These are phyloP conservation scores for Alloplasta piceator DNA, from an alignment of 2,888 invertebrate species.

Conservation along the genomic window DNA sequence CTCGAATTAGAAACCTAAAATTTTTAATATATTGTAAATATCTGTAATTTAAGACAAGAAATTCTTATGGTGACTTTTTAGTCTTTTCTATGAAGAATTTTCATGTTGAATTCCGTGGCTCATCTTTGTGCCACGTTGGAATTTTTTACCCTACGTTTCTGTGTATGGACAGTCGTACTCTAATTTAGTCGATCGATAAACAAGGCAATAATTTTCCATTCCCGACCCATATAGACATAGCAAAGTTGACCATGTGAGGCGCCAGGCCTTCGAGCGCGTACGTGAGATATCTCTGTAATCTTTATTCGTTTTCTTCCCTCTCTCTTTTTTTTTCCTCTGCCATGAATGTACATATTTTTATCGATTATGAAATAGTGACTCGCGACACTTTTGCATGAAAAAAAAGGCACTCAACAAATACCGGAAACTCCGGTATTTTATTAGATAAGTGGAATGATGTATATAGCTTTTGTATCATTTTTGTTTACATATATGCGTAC, in stretches of 20 bases:
- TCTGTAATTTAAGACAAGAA: too few relatives aligned
- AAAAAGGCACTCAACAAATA: background rate
- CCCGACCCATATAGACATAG: background rate
- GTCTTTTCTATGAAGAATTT: too few relatives aligned
- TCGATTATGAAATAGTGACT: background rate
- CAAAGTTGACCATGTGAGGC: background rate
- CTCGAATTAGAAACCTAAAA: too few relatives aligned
- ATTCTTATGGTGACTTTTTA: too few relatives aligned
- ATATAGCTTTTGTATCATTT: background rate
- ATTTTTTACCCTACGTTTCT: background rate
- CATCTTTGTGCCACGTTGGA: background rate
- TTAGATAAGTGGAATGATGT: background rate
- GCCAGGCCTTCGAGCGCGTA: conserved; percentile 8
- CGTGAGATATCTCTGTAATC: conserved; percentile 36
- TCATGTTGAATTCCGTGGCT: too few relatives aligned
- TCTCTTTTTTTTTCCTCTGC: background rate
- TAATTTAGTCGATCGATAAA: conserved; percentile 33
- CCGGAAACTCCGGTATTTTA: too few relatives aligned
- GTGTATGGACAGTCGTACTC: conserved; percentile 17
- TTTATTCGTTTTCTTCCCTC: conserved; percentile 14
- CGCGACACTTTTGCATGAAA: background rate
- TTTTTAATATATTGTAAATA: too few relatives aligned
- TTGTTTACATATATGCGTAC: background rate
- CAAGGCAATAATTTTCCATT: conserved; percentile 21
- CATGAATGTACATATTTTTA: background rate